Conservation (phyloP, 1,140 invertebrate genomes). For the Drosophila arizonae region DNA sequence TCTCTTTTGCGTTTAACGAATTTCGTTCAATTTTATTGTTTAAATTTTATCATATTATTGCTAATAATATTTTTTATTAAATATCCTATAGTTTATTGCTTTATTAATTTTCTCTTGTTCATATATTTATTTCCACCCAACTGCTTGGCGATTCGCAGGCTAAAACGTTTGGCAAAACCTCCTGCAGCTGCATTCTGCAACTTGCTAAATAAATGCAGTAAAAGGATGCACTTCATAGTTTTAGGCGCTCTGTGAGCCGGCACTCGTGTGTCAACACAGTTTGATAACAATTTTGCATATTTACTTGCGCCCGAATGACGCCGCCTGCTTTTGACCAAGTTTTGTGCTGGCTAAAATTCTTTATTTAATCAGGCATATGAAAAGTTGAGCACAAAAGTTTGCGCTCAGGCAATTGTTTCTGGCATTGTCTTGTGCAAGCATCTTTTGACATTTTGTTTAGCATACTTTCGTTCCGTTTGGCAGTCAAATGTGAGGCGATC, state of each 20-base stretch:
- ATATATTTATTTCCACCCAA: neutral
- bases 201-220: constrained; percentile 24
- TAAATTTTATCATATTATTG: no score
- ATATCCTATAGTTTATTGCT: no score
- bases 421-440: constrained; percentile 45
- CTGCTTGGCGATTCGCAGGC: neutral
- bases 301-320: constrained; percentile 53
- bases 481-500: constrained; percentile 67
- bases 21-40: no score
- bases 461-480: constrained; percentile 27
- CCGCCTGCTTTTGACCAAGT: constrained; percentile 33
- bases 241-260: constrained; percentile 25
- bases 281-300: constrained; percentile 59
- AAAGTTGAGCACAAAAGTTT: constrained; percentile 50
- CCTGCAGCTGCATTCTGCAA: neutral
- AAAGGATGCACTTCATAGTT: constrained; percentile 18
- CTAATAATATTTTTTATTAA: no score
- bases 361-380: constrained; percentile 75
- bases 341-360: constrained; percentile 57
- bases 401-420: constrained; percentile 53
- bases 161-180: neutral
- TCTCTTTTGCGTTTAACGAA: no score
- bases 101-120: no score
- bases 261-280: constrained; percentile 44
- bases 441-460: constrained; percentile 65